Evolutionary conservation across 2,888 invertebrate species (phyloP).

Genomic region (Diplazon laetatorius): DNA sequence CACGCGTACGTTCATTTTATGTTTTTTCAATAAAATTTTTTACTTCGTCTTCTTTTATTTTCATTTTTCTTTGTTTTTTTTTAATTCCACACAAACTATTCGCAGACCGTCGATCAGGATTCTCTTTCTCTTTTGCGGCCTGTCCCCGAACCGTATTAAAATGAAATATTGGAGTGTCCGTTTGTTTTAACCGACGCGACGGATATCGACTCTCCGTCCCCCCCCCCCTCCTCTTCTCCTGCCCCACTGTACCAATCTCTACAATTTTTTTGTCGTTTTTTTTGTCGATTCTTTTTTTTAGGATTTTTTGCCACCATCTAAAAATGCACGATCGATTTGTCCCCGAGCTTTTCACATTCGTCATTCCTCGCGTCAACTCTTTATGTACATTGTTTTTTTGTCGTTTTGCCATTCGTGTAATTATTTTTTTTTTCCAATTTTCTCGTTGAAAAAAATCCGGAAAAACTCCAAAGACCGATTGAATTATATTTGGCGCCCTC

Average conservation of each 20-base stretch:
- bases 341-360: conserved; percentile 17
- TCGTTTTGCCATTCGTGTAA: too few relatives aligned
- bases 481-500: too few relatives aligned
- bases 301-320: not conserved
- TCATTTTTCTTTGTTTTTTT: too few relatives aligned
- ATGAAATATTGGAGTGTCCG: conserved; percentile 59
- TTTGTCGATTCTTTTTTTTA: not conserved
- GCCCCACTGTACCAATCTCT: conserved; percentile 2
- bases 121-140: conserved; percentile 15
- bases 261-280: conserved; percentile 27
- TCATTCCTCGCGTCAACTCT: conserved; percentile 29
- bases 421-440: not conserved
- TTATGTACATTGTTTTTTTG: conserved; percentile 38
- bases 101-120: conserved; percentile 33
- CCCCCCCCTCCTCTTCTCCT: not conserved
- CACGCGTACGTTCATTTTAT: conserved; percentile 9
- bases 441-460: too few relatives aligned
- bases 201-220: conserved; percentile 57
- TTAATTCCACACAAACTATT: conserved; percentile 29
- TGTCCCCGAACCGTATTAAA: conserved; percentile 52
- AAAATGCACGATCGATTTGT: conserved; percentile 31
- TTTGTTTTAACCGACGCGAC: conserved; percentile 56
- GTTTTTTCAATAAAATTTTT: not conserved
- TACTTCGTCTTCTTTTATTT: too few relatives aligned
- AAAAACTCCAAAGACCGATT: too few relatives aligned